Evolutionary conservation across 2,888 invertebrate species (phyloP).

Genomic region (Griposia aprilina): DNA sequence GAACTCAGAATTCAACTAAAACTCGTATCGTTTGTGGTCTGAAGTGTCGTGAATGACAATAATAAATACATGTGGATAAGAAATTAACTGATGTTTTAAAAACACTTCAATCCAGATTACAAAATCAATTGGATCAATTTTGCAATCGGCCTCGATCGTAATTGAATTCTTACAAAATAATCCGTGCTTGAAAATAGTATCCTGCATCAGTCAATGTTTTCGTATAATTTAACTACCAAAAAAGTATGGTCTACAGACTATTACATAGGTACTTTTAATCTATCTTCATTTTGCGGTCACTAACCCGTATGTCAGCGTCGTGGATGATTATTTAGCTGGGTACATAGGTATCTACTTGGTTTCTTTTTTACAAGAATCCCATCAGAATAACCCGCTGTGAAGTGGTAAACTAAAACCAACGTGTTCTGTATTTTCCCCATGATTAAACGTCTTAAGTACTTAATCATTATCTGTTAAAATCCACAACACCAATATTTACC

Average conservation of each 20-base stretch:
- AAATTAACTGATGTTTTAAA: slow-evolving; percentile 16
- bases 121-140: slow-evolving; percentile 8
- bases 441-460: too few species aligned
- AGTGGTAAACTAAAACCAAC: too few species aligned
- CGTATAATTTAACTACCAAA: background rate
- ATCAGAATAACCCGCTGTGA: background rate
- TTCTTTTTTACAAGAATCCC: background rate
- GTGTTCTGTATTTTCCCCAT: too few species aligned
- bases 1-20: slow-evolving; percentile 12
- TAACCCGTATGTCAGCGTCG: background rate
- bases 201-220: background rate
- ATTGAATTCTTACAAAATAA: slow-evolving; percentile 10
- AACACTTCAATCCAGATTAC: slow-evolving; percentile 20
- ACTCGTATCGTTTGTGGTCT: slow-evolving; percentile 11
- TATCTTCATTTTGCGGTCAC: slow-evolving; percentile 3
- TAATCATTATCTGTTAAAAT: too few species aligned
- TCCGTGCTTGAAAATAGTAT: background rate
- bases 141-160: slow-evolving; percentile 1
- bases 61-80: background rate
- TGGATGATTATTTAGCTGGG: background rate
- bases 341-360: background rate
- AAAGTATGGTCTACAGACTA: background rate
- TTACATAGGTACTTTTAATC: background rate
- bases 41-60: slow-evolving; percentile 8
- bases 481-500: too few species aligned